Percentiles rank a stretch among this genome's conserved stretches.
Conservation (phyloP, 2,113 vertebrate genomes). For the Takifugu flavidus region DNA sequence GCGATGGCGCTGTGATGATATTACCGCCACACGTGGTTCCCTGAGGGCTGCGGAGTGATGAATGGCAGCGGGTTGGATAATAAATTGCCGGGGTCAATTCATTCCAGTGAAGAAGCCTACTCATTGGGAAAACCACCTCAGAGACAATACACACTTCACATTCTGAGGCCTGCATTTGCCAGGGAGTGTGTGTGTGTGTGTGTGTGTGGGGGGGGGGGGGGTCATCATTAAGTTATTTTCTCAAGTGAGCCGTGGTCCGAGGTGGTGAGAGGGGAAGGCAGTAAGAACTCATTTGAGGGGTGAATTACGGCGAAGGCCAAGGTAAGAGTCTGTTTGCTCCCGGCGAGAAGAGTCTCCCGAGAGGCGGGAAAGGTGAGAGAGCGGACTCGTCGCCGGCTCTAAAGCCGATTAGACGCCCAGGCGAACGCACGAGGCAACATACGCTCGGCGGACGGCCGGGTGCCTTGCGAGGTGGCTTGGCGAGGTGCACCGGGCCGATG, state of each 20-base stretch:
- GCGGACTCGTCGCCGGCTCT: conserved; percentile 28
- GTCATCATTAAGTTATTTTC: conserved; percentile 54
- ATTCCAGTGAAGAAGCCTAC: conserved; percentile 46
- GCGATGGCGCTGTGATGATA: conserved; percentile 17
- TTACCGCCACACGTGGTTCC: conserved; percentile 43
- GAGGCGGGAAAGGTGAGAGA: conserved; percentile 23
- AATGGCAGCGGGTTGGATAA: conserved; percentile 46
- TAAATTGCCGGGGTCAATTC: conserved; percentile 65
- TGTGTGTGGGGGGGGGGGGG: background rate
- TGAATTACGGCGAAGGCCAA: conserved; percentile 47
- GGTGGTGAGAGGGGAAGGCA: conserved; percentile 29
- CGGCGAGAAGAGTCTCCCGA: conserved; percentile 29
- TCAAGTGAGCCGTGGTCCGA: conserved; percentile 43
- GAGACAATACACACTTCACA: conserved; percentile 35
- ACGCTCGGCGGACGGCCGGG: conserved; percentile 13
- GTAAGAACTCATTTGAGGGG: conserved; percentile 42
- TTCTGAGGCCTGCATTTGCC: conserved; percentile 33
- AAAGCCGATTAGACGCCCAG: conserved; percentile 32
- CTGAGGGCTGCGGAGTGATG: conserved; percentile 45
- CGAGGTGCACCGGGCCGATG: conserved; percentile 23
- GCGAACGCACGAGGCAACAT: conserved; percentile 23
- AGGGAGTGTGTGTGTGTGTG: conserved; percentile 2
- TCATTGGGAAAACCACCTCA: conserved; percentile 38
- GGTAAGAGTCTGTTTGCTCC: conserved; percentile 44
- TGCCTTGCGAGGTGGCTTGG: conserved; percentile 8